Conservation (phyloP, 2,113 vertebrate genomes). For the Copsychus sechellarum region DNA sequence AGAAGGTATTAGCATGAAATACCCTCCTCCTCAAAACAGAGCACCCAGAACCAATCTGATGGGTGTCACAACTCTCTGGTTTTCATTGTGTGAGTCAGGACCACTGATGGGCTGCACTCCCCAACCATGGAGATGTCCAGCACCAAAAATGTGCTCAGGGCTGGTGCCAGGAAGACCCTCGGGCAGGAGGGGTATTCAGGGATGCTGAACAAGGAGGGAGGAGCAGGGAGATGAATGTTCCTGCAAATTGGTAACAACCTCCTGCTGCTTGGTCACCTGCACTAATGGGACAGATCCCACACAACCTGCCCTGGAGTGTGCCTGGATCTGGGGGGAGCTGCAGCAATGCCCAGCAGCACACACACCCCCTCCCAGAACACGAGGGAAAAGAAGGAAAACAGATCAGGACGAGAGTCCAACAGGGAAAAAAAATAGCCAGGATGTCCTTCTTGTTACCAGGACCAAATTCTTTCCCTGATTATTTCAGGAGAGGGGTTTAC, state of each 20-base stretch:
- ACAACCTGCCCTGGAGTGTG: fast-evolving
- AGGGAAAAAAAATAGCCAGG: fast-evolving
- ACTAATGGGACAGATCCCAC: not conserved
- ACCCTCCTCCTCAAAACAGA: not conserved
- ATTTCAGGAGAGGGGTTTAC: not conserved
- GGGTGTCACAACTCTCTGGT: not conserved
- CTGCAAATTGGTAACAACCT: not conserved
- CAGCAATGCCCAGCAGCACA: not conserved
- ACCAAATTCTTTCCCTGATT: not conserved
- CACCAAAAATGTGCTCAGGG: not conserved
- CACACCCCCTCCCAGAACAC: not conserved
- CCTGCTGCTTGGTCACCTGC: not conserved
- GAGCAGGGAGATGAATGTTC: fast-evolving
- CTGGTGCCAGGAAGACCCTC: fast-evolving
- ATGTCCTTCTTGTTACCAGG: not conserved
- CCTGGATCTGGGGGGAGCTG: not conserved
- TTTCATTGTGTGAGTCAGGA: not conserved
- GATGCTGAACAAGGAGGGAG: not conserved
- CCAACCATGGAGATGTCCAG: not conserved
- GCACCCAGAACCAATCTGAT: not conserved
- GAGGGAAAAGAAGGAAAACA: not conserved
- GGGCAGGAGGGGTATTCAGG: fast-evolving
- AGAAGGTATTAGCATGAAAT: not conserved
- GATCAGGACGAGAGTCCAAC: not conserved
- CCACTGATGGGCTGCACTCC: not conserved